Conservation (phyloP, 2,888 invertebrate species). For the Limenitis camilla region DNA sequence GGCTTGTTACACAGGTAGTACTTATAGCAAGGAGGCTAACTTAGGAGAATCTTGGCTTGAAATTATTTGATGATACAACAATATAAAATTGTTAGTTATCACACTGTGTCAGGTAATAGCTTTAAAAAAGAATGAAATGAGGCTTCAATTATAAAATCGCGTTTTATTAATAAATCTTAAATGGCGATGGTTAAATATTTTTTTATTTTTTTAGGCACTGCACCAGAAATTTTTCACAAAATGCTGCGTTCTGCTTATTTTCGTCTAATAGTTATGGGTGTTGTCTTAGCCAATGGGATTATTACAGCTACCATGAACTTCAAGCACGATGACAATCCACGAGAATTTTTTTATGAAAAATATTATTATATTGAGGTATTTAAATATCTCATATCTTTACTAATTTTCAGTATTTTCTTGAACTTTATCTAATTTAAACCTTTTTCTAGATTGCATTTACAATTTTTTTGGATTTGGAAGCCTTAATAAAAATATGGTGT, state of each 20-base stretch:
- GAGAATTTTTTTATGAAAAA: conserved; percentile 88
- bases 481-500: conserved; percentile 97
- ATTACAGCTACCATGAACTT: conserved; percentile 97
- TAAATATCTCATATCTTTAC: background rate
- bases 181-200: background rate
- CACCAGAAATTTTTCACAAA: conserved; percentile 89
- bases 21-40: too few relatives aligned
- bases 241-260: conserved; percentile 94
- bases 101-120: too few relatives aligned
- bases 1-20: too few relatives aligned
- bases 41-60: too few relatives aligned
- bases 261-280: conserved; percentile 92
- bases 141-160: too few relatives aligned
- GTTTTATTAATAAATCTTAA: background rate
- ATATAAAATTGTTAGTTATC: too few relatives aligned
- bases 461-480: conserved; percentile 93
- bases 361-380: conserved; percentile 93
- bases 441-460: conserved; percentile 88
- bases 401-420: background rate
- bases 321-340: conserved; percentile 89
- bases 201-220: conserved; percentile 62
- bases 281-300: conserved; percentile 95
- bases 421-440: background rate
- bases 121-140: too few relatives aligned
- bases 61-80: too few relatives aligned